These are phyloP conservation scores for Thamnophis sirtalis DNA, from an alignment of 2,113 vertebrate genomes.

Conservation along the genomic window DNA sequence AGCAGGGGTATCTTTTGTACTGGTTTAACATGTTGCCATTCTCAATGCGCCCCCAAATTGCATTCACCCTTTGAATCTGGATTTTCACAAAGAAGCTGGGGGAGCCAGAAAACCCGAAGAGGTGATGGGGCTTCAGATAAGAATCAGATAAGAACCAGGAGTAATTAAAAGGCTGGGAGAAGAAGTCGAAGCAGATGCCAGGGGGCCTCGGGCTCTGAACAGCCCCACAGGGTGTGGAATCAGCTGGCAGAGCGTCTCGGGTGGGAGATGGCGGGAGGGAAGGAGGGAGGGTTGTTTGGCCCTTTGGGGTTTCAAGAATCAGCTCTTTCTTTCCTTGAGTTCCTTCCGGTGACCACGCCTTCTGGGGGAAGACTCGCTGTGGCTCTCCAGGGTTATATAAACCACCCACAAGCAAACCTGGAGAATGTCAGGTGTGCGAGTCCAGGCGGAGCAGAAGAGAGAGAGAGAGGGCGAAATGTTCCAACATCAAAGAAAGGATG, in stretches of 20 bases:
- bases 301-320: not conserved
- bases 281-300: no score
- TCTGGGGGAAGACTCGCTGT: fast-evolving
- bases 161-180: not conserved
- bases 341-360: not conserved
- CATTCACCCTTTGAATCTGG: not conserved
- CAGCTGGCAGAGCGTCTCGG: no score
- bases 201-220: not conserved
- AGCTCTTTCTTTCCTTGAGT: not conserved
- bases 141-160: not conserved
- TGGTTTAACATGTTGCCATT: not conserved
- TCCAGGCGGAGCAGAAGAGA: not conserved
- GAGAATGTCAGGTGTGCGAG: not conserved
- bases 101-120: not conserved
- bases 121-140: not conserved
- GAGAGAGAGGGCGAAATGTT: not conserved
- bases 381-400: not conserved
- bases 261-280: not conserved
- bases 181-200: not conserved
- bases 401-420: not conserved
- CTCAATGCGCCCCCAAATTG: not conserved
- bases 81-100: not conserved
- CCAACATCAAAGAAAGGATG: not conserved
- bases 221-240: not conserved
- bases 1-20: not conserved